Conservation (phyloP, 2,797 vertebrate species). For the Orientallactaga sibirica region DNA sequence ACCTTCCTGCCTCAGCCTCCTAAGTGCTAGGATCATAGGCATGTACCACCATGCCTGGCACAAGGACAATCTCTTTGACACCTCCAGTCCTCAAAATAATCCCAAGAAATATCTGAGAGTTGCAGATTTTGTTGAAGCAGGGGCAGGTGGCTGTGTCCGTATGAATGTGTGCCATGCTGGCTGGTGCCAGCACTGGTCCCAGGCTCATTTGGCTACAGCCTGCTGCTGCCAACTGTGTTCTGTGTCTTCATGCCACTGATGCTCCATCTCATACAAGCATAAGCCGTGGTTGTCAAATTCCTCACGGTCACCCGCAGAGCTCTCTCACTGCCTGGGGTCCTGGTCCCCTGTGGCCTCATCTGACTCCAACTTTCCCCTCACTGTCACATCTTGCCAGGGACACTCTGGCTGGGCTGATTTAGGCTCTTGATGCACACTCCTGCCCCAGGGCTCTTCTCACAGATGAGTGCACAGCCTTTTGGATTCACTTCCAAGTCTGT, state of each 20-base stretch:
- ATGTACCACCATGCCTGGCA: not conserved
- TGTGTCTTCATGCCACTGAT: fast-evolving
- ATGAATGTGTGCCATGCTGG: too few species aligned
- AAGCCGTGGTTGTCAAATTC: not conserved
- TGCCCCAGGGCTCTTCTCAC: not conserved
- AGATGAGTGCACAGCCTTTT: too few species aligned
- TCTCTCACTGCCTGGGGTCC: fast-evolving
- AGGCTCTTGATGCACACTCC: too few species aligned
- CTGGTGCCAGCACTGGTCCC: too few species aligned
- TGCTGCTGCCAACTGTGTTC: not conserved
- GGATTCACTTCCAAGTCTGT: not conserved
- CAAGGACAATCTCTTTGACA: not conserved
- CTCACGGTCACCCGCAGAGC: not conserved
- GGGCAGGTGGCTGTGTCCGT: not conserved
- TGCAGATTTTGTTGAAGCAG: not conserved
- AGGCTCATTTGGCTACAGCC: too few species aligned
- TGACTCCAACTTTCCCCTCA: not conserved
- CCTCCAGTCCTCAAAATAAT: not conserved
- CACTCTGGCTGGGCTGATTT: not conserved
- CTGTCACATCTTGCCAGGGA: not conserved
- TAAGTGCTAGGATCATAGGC: too few species aligned
- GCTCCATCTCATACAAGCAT: not conserved
- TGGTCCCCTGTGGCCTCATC: not conserved
- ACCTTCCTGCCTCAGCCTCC: too few species aligned
- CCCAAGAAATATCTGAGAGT: not conserved